phyloP scores from a whole-genome alignment of 2,113 vertebrate genomes.

The Electrona antarctica region DNA sequence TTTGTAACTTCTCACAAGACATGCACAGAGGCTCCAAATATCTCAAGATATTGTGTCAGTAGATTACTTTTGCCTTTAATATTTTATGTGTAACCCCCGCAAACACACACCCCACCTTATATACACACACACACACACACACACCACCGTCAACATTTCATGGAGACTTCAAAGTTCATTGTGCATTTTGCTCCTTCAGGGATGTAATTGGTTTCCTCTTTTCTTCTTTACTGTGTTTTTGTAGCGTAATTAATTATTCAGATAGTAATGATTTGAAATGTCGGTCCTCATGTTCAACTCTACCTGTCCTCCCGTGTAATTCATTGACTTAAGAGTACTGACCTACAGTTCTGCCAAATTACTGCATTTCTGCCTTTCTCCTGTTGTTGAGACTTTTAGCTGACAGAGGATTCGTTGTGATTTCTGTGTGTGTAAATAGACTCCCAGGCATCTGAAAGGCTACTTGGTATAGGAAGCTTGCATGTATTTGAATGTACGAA shows the following conservation, averaged over 20 bases:
- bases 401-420: constrained; percentile 36
- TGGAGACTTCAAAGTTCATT: constrained; percentile 23
- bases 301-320: constrained; percentile 13
- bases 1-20: constrained; percentile 27
- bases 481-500: constrained; percentile 74
- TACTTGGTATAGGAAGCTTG: constrained; percentile 53
- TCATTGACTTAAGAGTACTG: constrained; percentile 18
- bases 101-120: too few species aligned
- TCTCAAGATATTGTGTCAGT: too few species aligned
- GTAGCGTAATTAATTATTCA: constrained; percentile 41
- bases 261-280: constrained; percentile 44
- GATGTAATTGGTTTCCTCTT: constrained; percentile 47
- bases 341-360: constrained; percentile 57
- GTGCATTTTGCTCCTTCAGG: constrained; percentile 64
- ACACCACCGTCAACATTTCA: constrained; percentile 38
- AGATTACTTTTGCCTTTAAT: too few species aligned
- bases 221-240: constrained; percentile 48
- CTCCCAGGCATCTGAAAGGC: constrained; percentile 41
- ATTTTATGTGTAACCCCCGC: too few species aligned
- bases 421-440: constrained; percentile 65
- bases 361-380: constrained; percentile 60
- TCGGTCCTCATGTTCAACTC: constrained; percentile 32
- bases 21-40: too few species aligned
- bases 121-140: too few species aligned
- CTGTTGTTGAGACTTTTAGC: constrained; percentile 21